Base-by-base conservation (phyloP, 2,797 vertebrate species). In the Zenarchopterus dispar region DNA sequence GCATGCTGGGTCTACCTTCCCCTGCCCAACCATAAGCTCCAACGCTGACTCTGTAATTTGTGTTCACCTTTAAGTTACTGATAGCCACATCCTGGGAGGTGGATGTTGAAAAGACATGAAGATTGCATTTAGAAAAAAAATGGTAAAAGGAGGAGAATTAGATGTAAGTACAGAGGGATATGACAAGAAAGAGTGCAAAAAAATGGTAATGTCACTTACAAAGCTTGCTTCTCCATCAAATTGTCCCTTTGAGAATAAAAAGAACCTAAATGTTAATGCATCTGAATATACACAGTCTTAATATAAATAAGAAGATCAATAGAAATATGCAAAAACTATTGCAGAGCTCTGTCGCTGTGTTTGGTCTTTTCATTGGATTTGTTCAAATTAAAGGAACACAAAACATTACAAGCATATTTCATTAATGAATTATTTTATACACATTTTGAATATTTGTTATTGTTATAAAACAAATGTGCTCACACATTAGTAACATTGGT, bases 1-100 rank as follows among this genome's bases (percentile, higher is more conserved):
- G 94, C 91, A 95, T 92, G 85, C 96, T 99, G 56, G 95, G 93
- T 67, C 93, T 86, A 9, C 97, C 96, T 62, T 96, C 95, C 39
- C 95, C 95, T 0, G 93, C 92, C 94, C 92, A 95, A 56, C 95
- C 88, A 0, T 96, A 96, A 0, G 97, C 96, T 48, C 95, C 95
- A 8, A 98, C 86, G 0, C 94, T 96, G 11, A 98, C 94, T 0
- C 91, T 92, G 75, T 97, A 97, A 1, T 88, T 93, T 0, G 95
- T 92, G 70, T 93, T 95, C 43, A 96, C 92, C 72, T 94, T 96
- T 66, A 98, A 90, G 62, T 92, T 89, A 7, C 91, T 88, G 0
- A 99, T 92, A 26, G 94, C 88, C 60, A 97, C 92, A 33, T 97
- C 96, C 97, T 99, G 22, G 6, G 50, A 22, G n/a, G 26, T 16